Evolutionary conservation across 2,113 vertebrate genomes (phyloP).

Genomic region (zebrafish (Danio rerio)): DNA sequence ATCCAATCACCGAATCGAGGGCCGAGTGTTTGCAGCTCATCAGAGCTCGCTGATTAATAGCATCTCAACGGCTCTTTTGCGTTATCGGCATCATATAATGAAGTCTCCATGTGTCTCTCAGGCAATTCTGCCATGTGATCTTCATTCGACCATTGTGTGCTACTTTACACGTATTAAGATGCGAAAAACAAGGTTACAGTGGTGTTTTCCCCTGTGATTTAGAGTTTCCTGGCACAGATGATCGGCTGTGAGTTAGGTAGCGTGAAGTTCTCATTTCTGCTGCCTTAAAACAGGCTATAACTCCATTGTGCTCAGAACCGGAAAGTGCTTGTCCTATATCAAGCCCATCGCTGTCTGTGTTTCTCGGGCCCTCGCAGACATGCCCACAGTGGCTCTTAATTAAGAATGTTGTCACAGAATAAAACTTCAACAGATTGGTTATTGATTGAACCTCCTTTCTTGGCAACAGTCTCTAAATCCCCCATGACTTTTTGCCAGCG

Average conservation of each 20-base stretch:
- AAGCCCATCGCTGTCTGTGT: slow-evolving; percentile 36
- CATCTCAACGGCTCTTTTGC: not conserved
- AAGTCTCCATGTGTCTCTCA: slow-evolving; percentile 3
- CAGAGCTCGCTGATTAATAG: slow-evolving; percentile 39
- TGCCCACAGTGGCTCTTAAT: slow-evolving; percentile 56
- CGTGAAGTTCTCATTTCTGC: slow-evolving; percentile 39
- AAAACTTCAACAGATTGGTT: slow-evolving; percentile 60
- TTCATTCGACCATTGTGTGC: not conserved
- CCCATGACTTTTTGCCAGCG: slow-evolving; percentile 27
- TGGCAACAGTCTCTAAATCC: slow-evolving; percentile 45
- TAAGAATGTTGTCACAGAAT: slow-evolving; percentile 56
- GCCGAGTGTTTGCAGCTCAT: slow-evolving; percentile 36
- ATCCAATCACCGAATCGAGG: slow-evolving; percentile 26
- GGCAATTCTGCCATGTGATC: not conserved
- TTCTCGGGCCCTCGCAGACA: slow-evolving; percentile 34
- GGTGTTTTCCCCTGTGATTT: not conserved
- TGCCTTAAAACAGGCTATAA: slow-evolving; percentile 30
- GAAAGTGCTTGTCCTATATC: slow-evolving; percentile 37
- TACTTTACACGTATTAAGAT: not conserved
- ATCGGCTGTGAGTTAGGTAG: slow-evolving; percentile 6
- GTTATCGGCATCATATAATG: slow-evolving; percentile 9
- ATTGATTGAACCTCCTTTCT: slow-evolving; percentile 55
- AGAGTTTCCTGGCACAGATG: slow-evolving; percentile 4
- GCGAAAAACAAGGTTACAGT: not conserved
- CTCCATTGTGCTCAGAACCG: slow-evolving; percentile 29